Conservation (phyloP, 2,888 invertebrate species). For the Ochropacha duplaris region DNA sequence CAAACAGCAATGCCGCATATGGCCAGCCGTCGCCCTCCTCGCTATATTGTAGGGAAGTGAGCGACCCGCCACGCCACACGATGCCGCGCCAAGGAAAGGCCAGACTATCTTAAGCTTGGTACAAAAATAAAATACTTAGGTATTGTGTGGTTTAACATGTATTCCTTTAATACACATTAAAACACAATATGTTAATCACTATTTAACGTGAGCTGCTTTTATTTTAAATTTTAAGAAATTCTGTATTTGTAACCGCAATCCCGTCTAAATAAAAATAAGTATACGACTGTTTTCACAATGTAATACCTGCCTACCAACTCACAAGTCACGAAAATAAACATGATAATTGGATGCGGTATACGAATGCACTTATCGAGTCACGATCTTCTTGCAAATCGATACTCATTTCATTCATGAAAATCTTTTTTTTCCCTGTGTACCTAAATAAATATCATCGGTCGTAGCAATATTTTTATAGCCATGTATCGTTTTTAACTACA, state of each 20-base stretch:
- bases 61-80: too few relatives aligned
- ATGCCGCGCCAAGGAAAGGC: too few relatives aligned
- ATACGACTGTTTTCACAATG: slow-evolving; percentile 19
- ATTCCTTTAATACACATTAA: too few relatives aligned
- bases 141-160: too few relatives aligned
- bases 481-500: neutral
- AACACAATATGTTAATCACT: too few relatives aligned
- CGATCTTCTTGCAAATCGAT: slow-evolving; percentile 8
- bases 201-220: too few relatives aligned
- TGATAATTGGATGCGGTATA: slow-evolving; percentile 36
- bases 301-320: slow-evolving; percentile 1
- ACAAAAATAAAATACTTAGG: too few relatives aligned
- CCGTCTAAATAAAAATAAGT: slow-evolving; percentile 49
- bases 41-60: too few relatives aligned
- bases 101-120: too few relatives aligned
- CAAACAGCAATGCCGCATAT: too few relatives aligned
- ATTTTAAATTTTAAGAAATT: slow-evolving; percentile 54
- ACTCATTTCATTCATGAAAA: slow-evolving; percentile 2
- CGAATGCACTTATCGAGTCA: slow-evolving; percentile 17
- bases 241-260: slow-evolving; percentile 32
- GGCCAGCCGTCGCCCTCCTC: too few relatives aligned
- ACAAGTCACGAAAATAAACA: slow-evolving; percentile 18
- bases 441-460: neutral
- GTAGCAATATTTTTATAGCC: neutral
- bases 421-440: neutral